phyloP scores from a whole-genome alignment of 2,888 invertebrate species.

The Steinernema carpocapsae region DNA sequence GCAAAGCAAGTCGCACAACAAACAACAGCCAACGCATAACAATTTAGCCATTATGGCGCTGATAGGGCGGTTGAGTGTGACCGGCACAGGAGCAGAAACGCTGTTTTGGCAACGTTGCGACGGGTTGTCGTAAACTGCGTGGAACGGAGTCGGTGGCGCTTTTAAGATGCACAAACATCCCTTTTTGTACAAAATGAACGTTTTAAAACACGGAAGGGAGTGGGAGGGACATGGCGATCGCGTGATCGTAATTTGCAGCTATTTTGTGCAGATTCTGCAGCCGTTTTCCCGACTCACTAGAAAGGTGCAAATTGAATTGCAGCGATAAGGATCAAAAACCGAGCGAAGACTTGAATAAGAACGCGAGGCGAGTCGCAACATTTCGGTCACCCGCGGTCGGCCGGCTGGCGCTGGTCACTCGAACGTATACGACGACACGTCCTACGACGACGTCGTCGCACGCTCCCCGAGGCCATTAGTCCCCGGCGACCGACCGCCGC shows the following conservation, averaged over 20 bases:
- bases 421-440: slow-evolving; percentile 20
- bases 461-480: slow-evolving; percentile 35
- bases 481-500: slow-evolving; percentile 21
- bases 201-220: too few relatives aligned
- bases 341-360: slow-evolving; percentile 23
- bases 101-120: slow-evolving; percentile 9
- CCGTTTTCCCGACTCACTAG: too few relatives aligned
- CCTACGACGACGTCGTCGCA: slow-evolving; percentile 11
- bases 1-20: slow-evolving; percentile 28
- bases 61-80: slow-evolving; percentile 1
- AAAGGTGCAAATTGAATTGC: too few relatives aligned
- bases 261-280: too few relatives aligned
- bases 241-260: too few relatives aligned
- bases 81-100: slow-evolving; percentile 1
- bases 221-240: too few relatives aligned
- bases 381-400: slow-evolving; percentile 22
- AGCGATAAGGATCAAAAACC: too few relatives aligned
- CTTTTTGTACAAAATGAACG: neutral
- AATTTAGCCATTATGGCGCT: too few relatives aligned
- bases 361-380: slow-evolving; percentile 10
- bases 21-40: slow-evolving; percentile 21
- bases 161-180: neutral
- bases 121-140: neutral
- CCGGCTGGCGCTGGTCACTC: slow-evolving; percentile 31
- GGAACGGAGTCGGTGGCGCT: too few relatives aligned